Conservation (phyloP, 2,888 invertebrate species). For the Fragum fragum region DNA sequence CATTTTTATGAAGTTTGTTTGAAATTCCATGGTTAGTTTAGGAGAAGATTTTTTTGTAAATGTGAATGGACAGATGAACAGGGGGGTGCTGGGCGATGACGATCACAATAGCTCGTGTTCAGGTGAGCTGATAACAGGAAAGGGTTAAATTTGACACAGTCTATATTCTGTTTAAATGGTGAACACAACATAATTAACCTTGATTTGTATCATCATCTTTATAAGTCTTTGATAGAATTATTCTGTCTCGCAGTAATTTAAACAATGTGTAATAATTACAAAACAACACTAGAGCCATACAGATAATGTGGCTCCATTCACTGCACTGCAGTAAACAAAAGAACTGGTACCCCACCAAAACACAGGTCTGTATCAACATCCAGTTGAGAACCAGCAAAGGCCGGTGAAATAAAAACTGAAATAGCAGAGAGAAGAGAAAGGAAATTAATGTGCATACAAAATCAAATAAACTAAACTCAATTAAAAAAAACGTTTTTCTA, state of each 20-base stretch:
- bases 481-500: too few relatives aligned
- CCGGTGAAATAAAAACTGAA: constrained; percentile 95
- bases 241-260: constrained; percentile 94
- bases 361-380: constrained; percentile 90
- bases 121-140: too few relatives aligned
- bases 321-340: constrained; percentile 92
- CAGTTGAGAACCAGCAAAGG: constrained; percentile 93
- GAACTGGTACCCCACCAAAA: constrained; percentile 92
- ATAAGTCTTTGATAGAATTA: constrained; percentile 90
- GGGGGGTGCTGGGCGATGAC: too few relatives aligned
- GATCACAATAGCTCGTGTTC: too few relatives aligned
- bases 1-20: too few relatives aligned
- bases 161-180: too few relatives aligned
- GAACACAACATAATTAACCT: not conserved
- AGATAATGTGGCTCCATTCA: constrained; percentile 97
- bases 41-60: too few relatives aligned
- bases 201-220: constrained; percentile 72
- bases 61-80: too few relatives aligned
- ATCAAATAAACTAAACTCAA: too few relatives aligned
- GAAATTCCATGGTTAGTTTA: too few relatives aligned
- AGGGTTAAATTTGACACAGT: not conserved
- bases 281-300: constrained; percentile 94
- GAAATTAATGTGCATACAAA: too few relatives aligned
- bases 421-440: constrained; percentile 64
- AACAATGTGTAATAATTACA: constrained; percentile 97